Evolutionary conservation across 2,797 vertebrate species (phyloP).

Genomic region (Propithecus deckenii): DNA sequence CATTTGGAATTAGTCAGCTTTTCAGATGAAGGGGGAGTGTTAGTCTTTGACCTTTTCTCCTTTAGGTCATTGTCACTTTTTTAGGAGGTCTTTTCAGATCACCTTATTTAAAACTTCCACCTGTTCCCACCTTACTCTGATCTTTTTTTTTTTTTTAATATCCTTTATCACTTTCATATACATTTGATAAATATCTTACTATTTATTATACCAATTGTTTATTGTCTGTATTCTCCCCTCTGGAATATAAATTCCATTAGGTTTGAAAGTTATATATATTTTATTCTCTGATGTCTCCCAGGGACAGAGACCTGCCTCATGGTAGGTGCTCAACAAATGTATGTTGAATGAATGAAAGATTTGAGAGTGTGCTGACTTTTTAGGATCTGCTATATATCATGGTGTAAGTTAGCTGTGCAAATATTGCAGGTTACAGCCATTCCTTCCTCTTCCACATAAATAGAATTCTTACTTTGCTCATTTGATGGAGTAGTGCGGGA

Average conservation of each 20-base stretch:
- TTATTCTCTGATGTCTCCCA: background rate
- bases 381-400: background rate
- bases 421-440: background rate
- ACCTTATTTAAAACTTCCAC: background rate
- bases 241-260: constrained; percentile 7
- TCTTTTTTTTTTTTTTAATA: background rate
- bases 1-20: background rate
- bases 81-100: background rate
- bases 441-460: background rate
- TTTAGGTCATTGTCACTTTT: background rate
- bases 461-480: background rate
- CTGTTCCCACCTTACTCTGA: background rate
- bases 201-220: background rate
- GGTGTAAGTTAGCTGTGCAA: background rate
- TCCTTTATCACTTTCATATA: background rate
- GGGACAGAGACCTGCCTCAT: background rate
- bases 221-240: background rate
- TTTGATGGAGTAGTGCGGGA: background rate
- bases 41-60: background rate
- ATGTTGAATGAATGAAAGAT: background rate
- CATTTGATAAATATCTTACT: background rate
- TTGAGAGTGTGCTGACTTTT: background rate
- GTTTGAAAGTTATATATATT: background rate
- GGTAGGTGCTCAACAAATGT: background rate
- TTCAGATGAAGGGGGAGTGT: background rate